phyloP scores from a whole-genome alignment of 2,797 vertebrate genomes.

The Sciurus carolinensis region DNA sequence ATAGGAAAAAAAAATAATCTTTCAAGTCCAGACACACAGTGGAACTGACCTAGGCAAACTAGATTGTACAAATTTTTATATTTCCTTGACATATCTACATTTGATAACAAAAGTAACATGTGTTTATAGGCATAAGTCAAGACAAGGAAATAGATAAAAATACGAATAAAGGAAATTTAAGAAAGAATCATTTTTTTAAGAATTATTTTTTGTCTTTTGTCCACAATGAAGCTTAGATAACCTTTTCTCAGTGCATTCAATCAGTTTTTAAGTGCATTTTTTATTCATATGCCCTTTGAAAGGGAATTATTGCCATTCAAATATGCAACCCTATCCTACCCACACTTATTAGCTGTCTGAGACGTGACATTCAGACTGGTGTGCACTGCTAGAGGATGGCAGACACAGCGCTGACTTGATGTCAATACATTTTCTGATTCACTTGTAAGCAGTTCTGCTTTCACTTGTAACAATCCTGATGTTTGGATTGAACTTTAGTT shows the following conservation, averaged over 20 bases:
- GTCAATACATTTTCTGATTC: constrained; percentile 48
- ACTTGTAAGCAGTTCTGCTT: constrained; percentile 40
- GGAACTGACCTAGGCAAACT: neutral
- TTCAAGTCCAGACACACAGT: neutral
- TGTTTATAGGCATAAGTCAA: neutral
- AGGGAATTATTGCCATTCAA: constrained; percentile 72
- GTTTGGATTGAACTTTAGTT: constrained; percentile 50
- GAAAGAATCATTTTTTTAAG: constrained; percentile 22
- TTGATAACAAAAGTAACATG: constrained; percentile 6
- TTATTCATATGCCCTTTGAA: constrained; percentile 80
- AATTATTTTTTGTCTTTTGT: constrained; percentile 62
- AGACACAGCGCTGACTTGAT: constrained; percentile 1
- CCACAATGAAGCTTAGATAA: constrained; percentile 62
- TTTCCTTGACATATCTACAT: neutral
- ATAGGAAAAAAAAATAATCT: neutral
- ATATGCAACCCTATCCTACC: constrained; percentile 61
- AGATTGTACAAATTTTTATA: neutral
- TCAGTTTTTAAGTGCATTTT: constrained; percentile 72
- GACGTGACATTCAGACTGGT: constrained; percentile 52
- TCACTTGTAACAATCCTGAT: neutral
- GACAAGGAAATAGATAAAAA: constrained; percentile 36
- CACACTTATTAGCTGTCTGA: constrained; percentile 2
- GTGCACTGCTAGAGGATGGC: neutral
- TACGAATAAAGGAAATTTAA: constrained; percentile 14
- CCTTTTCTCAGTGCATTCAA: constrained; percentile 28